phyloP scores from a whole-genome alignment of 2,113 vertebrate genomes.

The Pithys albifrons region DNA sequence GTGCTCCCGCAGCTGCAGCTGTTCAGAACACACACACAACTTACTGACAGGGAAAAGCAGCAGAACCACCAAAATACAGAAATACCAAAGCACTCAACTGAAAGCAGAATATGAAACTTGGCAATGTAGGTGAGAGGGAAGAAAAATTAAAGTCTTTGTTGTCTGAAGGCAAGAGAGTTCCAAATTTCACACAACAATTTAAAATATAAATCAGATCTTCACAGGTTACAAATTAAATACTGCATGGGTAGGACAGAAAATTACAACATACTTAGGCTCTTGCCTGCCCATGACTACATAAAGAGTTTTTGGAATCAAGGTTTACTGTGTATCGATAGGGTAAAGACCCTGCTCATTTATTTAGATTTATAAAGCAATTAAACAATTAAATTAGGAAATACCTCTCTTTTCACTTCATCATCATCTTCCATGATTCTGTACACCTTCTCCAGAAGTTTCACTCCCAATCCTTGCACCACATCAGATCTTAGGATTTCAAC shows the following conservation, averaged over 20 bases:
- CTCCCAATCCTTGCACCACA: slow-evolving; percentile 87
- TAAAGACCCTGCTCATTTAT: background rate
- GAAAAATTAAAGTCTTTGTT: background rate
- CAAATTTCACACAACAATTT: background rate
- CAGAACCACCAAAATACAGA: background rate
- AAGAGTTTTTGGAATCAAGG: background rate
- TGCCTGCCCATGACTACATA: background rate
- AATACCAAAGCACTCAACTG: background rate
- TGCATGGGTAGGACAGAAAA: background rate
- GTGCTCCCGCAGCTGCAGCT: slow-evolving; percentile 82
- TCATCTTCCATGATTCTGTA: slow-evolving; percentile 92
- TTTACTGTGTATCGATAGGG: background rate
- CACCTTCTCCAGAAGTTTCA: slow-evolving; percentile 89
- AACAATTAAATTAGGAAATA: slow-evolving; percentile 1
- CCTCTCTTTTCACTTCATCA: slow-evolving; percentile 89
- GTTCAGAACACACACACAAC: slow-evolving; percentile 22
- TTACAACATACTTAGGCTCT: background rate
- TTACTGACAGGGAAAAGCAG: background rate
- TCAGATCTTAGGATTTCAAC: slow-evolving; percentile 90
- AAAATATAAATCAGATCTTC: background rate
- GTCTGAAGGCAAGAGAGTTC: background rate
- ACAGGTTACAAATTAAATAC: background rate
- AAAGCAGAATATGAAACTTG: background rate
- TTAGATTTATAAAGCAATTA: background rate
- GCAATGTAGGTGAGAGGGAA: background rate